A percentile compares a stretch with the other conserved stretches of the same genome.
phyloP scores from a whole-genome alignment of 1,140 invertebrate genomes.

The Zaprionus kolodkinae region DNA sequence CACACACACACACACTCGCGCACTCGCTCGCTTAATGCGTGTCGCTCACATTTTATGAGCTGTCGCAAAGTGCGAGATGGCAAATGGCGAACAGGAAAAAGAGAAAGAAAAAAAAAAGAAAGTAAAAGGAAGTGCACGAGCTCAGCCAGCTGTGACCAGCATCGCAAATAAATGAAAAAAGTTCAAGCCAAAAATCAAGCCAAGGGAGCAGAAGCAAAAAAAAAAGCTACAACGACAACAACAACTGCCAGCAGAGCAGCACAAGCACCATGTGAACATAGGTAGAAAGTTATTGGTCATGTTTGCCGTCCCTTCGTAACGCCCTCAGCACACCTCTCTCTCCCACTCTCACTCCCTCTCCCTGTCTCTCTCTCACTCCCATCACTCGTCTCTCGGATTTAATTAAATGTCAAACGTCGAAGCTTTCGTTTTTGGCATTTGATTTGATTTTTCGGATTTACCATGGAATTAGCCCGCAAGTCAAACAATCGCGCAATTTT shows the following conservation, averaged over 20 bases:
- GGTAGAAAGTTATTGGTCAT: constrained; percentile 68
- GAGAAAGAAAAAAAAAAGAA: constrained; percentile 1
- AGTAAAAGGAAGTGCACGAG: constrained; percentile 74
- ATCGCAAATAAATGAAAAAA: constrained; percentile 81
- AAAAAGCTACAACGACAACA: constrained; percentile 30
- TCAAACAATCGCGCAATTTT: constrained; percentile 44
- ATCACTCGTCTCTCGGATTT: constrained; percentile 55
- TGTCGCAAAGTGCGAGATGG: constrained; percentile 70
- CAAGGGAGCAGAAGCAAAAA: constrained; percentile 28
- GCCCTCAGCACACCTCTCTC: not conserved
- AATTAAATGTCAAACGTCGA: constrained; percentile 77
- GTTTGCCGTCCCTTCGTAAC: constrained; percentile 42
- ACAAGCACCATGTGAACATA: constrained; percentile 47
- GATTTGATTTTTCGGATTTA: constrained; percentile 64
- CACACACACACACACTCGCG: constrained; percentile 18
- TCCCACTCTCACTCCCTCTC: not conserved
- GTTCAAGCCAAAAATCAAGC: constrained; percentile 64
- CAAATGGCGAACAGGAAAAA: constrained; percentile 43
- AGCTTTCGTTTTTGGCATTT: constrained; percentile 52
- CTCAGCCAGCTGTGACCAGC: constrained; percentile 78
- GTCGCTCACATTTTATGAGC: constrained; percentile 80
- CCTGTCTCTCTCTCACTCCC: not conserved
- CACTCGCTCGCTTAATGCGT: constrained; percentile 69
- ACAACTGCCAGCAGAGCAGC: constrained; percentile 19
- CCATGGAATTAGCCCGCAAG: constrained; percentile 12